Base-by-base conservation (phyloP, 23 tunicate genomes). In the Trididemnum miniatum region DNA sequence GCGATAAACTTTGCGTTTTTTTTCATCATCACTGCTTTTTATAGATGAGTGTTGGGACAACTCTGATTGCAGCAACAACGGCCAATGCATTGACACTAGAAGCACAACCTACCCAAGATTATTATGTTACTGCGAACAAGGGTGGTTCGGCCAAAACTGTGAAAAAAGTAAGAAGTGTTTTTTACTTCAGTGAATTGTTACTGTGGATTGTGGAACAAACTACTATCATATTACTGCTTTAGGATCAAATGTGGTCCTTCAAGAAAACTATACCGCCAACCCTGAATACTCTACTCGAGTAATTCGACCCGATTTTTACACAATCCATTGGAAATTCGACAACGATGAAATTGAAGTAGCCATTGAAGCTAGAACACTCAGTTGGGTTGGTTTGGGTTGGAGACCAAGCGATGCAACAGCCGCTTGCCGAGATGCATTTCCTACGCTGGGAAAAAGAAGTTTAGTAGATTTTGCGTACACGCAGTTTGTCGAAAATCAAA, bases 301-400 rank as follows among this genome's bases (percentile, higher is more conserved):
- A n/a, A 52, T 85, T n/a, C 32, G 33, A 24, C 66, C 89, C 0
- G 89, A 71, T 7, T 23, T 28, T 18, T 54, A 59, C 51, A 78
- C 65, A 34, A 51, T 86, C 29, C 72, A 86, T 51, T 86, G 90
- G 90, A 71, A 51, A 30, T 35, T 86, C 1, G 84, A 65, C 24
- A 52, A 30, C 59, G 71, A 89, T 35, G 90, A 91, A 76, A 82
- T 91, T 31, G 97, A 91, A 51, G 30, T 91, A 71, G 97, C 84
- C 24, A 35, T 91, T 1, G 83, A 83, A 52, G 97, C 84, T 9
- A 66, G 66, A 34, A 91, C 97, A 1, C 65, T 81, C 5, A 91
- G 85, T 54, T 91, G 97, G 97, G 87, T 86, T 25, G 97, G 87
- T 4, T 28, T 91, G 1, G 97, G 97, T 20, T 86, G 90, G 90